Percentiles rank a stretch among this genome's conserved stretches.
These are phyloP conservation scores for Troides aeacus DNA, from an alignment of 2,888 invertebrate species.

Conservation along the genomic window DNA sequence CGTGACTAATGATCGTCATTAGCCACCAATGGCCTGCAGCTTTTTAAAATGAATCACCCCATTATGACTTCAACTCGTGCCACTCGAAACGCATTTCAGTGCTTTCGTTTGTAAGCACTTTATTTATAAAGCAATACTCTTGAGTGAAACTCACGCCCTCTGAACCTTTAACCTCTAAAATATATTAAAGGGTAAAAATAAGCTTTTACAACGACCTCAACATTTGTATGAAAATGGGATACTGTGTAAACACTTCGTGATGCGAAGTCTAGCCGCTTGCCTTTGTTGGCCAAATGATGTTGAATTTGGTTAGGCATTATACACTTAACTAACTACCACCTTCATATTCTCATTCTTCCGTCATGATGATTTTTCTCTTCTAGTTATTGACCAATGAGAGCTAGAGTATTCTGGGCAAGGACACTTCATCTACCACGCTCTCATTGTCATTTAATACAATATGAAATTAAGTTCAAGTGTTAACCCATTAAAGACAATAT, in stretches of 20 bases:
- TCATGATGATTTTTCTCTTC: no score
- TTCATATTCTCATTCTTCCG: no score
- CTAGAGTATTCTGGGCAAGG: no score
- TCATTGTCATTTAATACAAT: no score
- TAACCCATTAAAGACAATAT: no score
- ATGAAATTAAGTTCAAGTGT: no score
- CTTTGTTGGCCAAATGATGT: no score
- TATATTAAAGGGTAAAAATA: background rate
- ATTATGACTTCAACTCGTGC: conserved; percentile 34
- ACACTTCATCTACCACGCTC: no score
- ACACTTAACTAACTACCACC: no score
- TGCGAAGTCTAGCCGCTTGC: no score
- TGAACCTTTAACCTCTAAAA: conserved; percentile 4
- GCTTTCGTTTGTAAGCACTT: conserved; percentile 18
- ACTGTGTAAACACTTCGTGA: background rate
- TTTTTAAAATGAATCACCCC: conserved; percentile 44
- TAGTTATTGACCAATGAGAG: no score
- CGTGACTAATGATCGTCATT: conserved; percentile 44
- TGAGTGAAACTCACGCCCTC: conserved; percentile 5
- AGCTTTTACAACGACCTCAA: background rate
- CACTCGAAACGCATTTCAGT: conserved; percentile 23
- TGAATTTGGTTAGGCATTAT: no score
- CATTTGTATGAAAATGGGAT: background rate
- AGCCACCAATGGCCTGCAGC: conserved; percentile 33
- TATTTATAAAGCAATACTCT: conserved; percentile 10